Percentiles rank a stretch among this genome's conserved stretches.
phyloP scores from a whole-genome alignment of 2,888 invertebrate species.

The Coleophora deauratella region DNA sequence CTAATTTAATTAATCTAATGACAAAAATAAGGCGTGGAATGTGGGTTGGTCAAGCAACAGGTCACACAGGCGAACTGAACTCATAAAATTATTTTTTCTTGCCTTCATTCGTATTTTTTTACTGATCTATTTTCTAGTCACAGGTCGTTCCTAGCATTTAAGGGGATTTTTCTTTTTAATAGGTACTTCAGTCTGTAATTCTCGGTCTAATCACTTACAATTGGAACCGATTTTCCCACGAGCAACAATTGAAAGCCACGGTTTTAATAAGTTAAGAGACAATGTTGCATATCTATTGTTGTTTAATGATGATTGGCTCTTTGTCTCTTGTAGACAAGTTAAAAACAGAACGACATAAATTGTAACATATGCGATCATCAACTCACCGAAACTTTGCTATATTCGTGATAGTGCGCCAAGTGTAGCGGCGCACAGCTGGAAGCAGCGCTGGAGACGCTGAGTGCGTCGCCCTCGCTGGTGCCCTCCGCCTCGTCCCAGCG shows the following conservation, averaged over 20 bases:
- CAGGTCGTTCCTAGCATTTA: too few relatives aligned
- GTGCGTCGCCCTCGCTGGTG: constrained; percentile 60
- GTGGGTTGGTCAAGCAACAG: constrained; percentile 27
- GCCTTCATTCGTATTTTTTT: too few relatives aligned
- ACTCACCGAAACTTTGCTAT: constrained; percentile 68
- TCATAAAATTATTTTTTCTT: neutral
- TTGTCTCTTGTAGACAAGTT: too few relatives aligned
- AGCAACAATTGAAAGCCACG: constrained; percentile 21
- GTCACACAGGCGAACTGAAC: constrained; percentile 18
- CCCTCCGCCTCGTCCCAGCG: constrained; percentile 65
- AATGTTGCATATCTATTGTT: neutral
- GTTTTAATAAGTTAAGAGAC: neutral
- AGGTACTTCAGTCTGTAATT: neutral
- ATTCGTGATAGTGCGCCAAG: constrained; percentile 56
- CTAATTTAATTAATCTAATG: too few relatives aligned
- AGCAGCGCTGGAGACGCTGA: constrained; percentile 64
- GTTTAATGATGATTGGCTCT: too few relatives aligned
- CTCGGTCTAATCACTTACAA: constrained; percentile 30
- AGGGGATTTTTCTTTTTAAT: too few relatives aligned
- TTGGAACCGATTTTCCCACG: constrained; percentile 36
- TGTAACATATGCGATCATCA: too few relatives aligned
- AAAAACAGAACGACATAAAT: too few relatives aligned
- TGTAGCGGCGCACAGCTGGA: constrained; percentile 64
- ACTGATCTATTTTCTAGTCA: too few relatives aligned
- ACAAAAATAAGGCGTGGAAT: constrained; percentile 16